Evolutionary conservation across 2,888 invertebrate genomes (phyloP), one percentile per base, ranked within the genome.

Genomic region (Drosophila demipolita): DNA sequence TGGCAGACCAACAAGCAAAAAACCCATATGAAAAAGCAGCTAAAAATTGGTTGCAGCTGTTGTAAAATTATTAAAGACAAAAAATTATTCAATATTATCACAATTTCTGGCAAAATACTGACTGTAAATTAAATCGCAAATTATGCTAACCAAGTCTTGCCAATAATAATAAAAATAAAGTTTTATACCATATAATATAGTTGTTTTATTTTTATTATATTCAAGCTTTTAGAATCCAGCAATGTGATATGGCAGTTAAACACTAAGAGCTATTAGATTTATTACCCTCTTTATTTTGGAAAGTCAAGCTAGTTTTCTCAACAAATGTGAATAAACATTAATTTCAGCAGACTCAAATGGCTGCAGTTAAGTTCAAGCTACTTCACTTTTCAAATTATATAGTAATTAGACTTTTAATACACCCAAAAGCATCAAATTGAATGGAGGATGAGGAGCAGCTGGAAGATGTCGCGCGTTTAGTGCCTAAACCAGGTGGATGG

Each of bases 381-480:
- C 11, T 32, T 6, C 36, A 55, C 40, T 55, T 50, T 55, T 29
- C 40, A 36, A 66, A 40, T 66, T 64, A 33, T 20, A 11, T 32
- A 12, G 36, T 33, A 68, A 67, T 67, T 67, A 45, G 42, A 33
- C 8, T 9, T n/a, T 42, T 26, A 36, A 42, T 58, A 66, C 29
- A 42, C 15, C 8, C n/a, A 62, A 38, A 6, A 50, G 26, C 54
- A 50, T 61, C 26, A 61, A 54, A 54, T 48, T 53, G n/a, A n/a
- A n/a, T n/a, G 4, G 15, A 2, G 15, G 4, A 53, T 12, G 11
- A 1, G n/a, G 4, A 7, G 20, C 9, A 20, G 23, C 55, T 5
- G 45, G 49, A 54, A 65, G 82, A 76, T 61, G 71, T 60, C 70
- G 64, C 71, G 29, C 58, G 70, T 63, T 42, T 38, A 36, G 55